Percentiles rank a stretch among this genome's conserved stretches.
These are phyloP conservation scores for Rhamphomyia laevipes DNA, from an alignment of 2,888 invertebrate species.

Conservation along the genomic window DNA sequence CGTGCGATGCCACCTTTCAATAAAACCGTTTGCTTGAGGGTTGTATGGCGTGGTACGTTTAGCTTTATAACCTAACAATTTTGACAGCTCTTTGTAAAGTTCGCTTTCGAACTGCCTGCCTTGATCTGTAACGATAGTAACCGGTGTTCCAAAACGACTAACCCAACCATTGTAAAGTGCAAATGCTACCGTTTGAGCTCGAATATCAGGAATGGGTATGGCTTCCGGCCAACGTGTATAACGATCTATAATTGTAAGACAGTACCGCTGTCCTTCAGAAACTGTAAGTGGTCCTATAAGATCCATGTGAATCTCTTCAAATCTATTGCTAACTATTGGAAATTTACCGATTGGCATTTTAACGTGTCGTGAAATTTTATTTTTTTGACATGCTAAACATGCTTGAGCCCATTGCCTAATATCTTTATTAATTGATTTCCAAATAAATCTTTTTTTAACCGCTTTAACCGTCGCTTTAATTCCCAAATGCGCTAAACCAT, in stretches of 20 bases:
- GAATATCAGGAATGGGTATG: constrained; percentile 1
- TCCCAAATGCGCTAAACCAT: too few species aligned
- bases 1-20: constrained; percentile 5
- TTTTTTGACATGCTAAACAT: not conserved
- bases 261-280: not conserved
- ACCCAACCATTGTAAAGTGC: too few species aligned
- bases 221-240: constrained; percentile 6
- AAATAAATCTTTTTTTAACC: not conserved
- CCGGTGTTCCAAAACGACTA: too few species aligned
- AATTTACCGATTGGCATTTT: constrained; percentile 1
- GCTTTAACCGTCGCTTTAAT: not conserved
- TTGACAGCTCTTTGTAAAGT: constrained; percentile 2
- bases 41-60: constrained; percentile 8
- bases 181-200: constrained; percentile 1
- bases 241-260: constrained; percentile 3
- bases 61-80: constrained; percentile 1
- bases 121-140: constrained; percentile 5
- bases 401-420: not conserved
- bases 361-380: constrained; percentile 5
- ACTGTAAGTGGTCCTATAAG: not conserved
- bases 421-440: constrained; percentile 2
- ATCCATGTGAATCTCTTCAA: constrained; percentile 6
- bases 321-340: not conserved
- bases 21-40: constrained; percentile 7
- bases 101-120: constrained; percentile 4